A percentile compares a stretch with the other conserved stretches of the same genome.
phyloP scores from a whole-genome alignment of 2,888 invertebrate genomes.

The Oligia strigilis region DNA sequence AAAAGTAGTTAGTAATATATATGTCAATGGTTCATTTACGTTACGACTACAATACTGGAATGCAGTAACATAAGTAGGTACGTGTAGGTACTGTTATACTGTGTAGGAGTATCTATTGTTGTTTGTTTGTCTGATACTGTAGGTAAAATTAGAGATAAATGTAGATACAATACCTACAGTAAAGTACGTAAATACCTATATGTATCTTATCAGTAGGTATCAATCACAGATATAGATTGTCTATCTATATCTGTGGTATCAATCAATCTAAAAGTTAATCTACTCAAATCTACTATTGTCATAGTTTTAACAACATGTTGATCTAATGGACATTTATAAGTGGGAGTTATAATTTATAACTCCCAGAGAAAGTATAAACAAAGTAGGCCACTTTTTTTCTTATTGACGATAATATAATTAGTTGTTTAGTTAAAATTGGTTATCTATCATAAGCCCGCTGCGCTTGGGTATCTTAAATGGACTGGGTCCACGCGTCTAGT shows the following conservation, averaged over 20 bases:
- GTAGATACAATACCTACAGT: slow-evolving; percentile 10
- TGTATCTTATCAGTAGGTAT: slow-evolving; percentile 2
- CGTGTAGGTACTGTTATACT: neutral
- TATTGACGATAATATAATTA: too few relatives aligned
- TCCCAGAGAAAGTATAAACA: neutral
- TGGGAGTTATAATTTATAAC: too few relatives aligned
- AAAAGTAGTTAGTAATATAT: too few relatives aligned
- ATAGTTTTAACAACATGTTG: slow-evolving; percentile 19
- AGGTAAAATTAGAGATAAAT: too few relatives aligned
- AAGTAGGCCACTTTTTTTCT: neutral
- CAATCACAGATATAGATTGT: too few relatives aligned
- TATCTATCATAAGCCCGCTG: neutral
- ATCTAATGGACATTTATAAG: neutral
- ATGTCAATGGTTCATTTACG: neutral
- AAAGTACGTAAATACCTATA: neutral
- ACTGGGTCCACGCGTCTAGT: neutral
- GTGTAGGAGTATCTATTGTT: neutral
- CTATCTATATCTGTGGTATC: too few relatives aligned
- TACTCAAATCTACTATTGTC: neutral
- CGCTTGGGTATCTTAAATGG: too few relatives aligned
- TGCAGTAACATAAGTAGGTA: neutral
- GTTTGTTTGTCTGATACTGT: neutral
- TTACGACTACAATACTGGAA: neutral
- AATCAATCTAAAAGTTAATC: neutral
- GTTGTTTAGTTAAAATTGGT: neutral